Evolutionary conservation across 92 coral and sea anemone species (phyloP).

Genomic region (Paragorgia papillata): DNA sequence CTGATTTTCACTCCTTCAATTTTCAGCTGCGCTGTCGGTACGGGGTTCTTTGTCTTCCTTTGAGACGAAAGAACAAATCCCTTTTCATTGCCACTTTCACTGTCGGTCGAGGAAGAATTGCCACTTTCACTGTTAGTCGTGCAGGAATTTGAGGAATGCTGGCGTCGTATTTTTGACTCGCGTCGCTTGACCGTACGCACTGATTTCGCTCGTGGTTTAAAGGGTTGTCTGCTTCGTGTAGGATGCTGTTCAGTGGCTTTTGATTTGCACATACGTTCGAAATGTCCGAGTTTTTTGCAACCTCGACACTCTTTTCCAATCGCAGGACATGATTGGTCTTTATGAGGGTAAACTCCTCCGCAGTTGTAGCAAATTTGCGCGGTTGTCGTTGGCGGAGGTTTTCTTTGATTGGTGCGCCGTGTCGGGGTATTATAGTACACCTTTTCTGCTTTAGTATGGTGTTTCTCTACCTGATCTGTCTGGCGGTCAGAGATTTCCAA

Average conservation of each 20-base stretch:
- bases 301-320: slow-evolving; percentile 5
- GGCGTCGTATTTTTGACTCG: too few species aligned
- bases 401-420: too few species aligned
- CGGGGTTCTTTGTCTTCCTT: not conserved
- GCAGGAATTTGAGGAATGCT: too few species aligned
- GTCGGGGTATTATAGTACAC: slow-evolving; percentile 1
- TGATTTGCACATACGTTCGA: slow-evolving; percentile 32
- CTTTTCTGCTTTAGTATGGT: slow-evolving; percentile 25
- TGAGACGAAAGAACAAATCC: slow-evolving; percentile 33
- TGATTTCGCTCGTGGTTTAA: too few species aligned
- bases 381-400: too few species aligned
- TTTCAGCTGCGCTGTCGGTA: slow-evolving; percentile 16
- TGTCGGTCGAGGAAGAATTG: too few species aligned
- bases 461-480: too few species aligned
- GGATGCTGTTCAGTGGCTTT: slow-evolving; percentile 5
- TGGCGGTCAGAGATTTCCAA: too few species aligned
- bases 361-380: too few species aligned
- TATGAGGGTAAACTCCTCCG: slow-evolving; percentile 34
- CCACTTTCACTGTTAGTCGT: too few species aligned
- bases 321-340: slow-evolving; percentile 17
- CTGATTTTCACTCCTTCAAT: not conserved
- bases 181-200: too few species aligned
- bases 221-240: not conserved
- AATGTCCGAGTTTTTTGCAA: slow-evolving; percentile 37
- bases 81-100: too few species aligned